Percentiles rank a stretch among this genome's conserved stretches.
These are phyloP conservation scores for Hylaea fasciaria DNA, from an alignment of 2,888 invertebrate genomes.

Conservation along the genomic window DNA sequence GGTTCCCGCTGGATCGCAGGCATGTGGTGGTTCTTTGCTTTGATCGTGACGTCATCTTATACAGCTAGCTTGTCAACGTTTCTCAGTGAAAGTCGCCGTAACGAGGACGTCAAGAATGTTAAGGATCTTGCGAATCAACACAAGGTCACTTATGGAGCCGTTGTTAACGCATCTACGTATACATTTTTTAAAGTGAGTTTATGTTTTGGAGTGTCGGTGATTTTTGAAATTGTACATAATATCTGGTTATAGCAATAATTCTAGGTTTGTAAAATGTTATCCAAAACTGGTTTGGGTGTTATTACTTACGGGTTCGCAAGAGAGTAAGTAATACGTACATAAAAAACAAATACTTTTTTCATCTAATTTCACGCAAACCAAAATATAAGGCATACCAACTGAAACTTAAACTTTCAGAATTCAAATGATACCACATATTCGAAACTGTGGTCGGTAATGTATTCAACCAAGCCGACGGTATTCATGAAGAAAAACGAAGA, in stretches of 20 bases:
- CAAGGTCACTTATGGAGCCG: conserved; percentile 93
- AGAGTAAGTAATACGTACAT: too few species aligned
- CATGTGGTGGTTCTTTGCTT: conserved; percentile 97
- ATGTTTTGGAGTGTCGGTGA: too few species aligned
- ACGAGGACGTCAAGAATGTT: conserved; percentile 91
- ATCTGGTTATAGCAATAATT: too few species aligned
- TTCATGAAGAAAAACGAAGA: conserved; percentile 92
- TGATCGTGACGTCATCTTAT: conserved; percentile 94
- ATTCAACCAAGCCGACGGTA: conserved; percentile 90
- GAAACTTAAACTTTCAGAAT: conserved; percentile 76
- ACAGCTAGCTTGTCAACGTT: conserved; percentile 92
- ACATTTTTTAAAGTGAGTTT: conserved; percentile 91
- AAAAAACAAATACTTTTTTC: too few species aligned
- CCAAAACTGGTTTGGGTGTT: too few species aligned
- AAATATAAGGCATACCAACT: background rate
- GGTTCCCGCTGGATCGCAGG: conserved; percentile 95
- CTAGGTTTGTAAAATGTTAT: too few species aligned
- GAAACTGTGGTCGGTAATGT: conserved; percentile 96
- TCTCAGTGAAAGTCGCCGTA: conserved; percentile 91
- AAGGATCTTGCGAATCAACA: conserved; percentile 93
- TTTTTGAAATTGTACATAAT: too few species aligned
- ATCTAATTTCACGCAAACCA: too few species aligned
- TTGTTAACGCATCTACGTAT: conserved; percentile 91
- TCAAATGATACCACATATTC: conserved; percentile 94
- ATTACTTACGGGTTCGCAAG: too few species aligned